Percentiles rank a stretch among this genome's conserved stretches.
These are phyloP conservation scores for Galleria mellonella DNA, from an alignment of 1,140 invertebrate genomes.

Conservation along the genomic window DNA sequence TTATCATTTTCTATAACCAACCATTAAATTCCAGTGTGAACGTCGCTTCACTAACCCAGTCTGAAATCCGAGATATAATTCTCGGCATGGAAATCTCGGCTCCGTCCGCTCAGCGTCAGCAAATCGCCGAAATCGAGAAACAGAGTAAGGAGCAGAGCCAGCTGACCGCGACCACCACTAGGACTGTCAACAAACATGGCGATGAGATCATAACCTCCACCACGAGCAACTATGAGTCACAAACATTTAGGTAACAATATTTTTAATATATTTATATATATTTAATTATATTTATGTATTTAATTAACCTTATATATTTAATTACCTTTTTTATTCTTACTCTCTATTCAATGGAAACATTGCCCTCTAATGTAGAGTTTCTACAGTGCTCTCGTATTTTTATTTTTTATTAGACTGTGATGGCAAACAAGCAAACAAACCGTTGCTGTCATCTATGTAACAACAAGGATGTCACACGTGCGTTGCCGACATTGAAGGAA, in stretches of 20 bases:
- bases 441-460: no score
- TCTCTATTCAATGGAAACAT: no score
- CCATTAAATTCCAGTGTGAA: slow-evolving; percentile 84
- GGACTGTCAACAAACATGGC: slow-evolving; percentile 99
- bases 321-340: no score
- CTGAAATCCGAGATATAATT: slow-evolving; percentile 99
- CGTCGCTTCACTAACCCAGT: slow-evolving; percentile 98
- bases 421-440: no score
- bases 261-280: background rate
- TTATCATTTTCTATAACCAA: no score
- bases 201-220: slow-evolving; percentile 99
- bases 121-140: slow-evolving; percentile 99
- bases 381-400: no score
- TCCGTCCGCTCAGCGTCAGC: slow-evolving; percentile 97
- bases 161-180: slow-evolving; percentile 97
- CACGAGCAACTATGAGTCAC: slow-evolving; percentile 98
- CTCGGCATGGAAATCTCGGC: slow-evolving; percentile 99
- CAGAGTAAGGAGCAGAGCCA: slow-evolving; percentile 99
- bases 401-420: no score
- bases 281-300: no score
- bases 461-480: no score
- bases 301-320: no score
- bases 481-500: no score
- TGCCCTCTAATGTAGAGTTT: no score
- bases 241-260: slow-evolving; percentile 84